Percentiles rank a stretch among this genome's conserved stretches.
Conservation (phyloP, 2,888 invertebrate species). For the Drosophila kambysellisi region DNA sequence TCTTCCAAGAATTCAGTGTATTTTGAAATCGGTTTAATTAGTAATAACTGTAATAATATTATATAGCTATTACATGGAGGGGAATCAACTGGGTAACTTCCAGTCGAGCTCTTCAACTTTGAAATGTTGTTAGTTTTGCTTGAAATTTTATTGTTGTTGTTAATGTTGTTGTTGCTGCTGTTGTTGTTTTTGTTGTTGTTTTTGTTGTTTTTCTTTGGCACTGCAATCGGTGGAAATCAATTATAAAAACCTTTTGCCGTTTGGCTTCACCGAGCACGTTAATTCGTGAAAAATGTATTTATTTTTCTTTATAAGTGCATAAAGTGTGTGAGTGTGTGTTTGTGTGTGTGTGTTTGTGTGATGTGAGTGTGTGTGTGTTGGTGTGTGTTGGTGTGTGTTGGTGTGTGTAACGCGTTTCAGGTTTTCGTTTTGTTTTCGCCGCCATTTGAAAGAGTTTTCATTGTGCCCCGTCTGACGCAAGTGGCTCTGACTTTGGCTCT, state of each 20-base stretch:
- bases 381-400: neutral
- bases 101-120: constrained; percentile 2
- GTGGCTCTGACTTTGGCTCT: constrained; percentile 51
- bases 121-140: constrained; percentile 12
- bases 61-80: neutral
- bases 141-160: constrained; percentile 3
- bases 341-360: too few relatives aligned
- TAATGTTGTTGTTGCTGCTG: constrained; percentile 26
- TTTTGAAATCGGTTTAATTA: too few relatives aligned
- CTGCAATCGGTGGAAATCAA: constrained; percentile 75
- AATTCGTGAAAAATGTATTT: constrained; percentile 77
- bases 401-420: constrained; percentile 26
- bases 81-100: neutral
- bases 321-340: neutral
- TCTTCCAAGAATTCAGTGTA: too few relatives aligned
- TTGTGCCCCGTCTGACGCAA: constrained; percentile 62
- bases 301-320: constrained; percentile 44
- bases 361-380: neutral
- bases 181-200: constrained; percentile 31
- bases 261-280: constrained; percentile 73
- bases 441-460: constrained; percentile 76
- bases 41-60: neutral
- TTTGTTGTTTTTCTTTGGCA: constrained; percentile 48
- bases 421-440: constrained; percentile 43
- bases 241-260: constrained; percentile 77